Percentiles rank a stretch among this genome's conserved stretches.
These are phyloP conservation scores for Athene noctua DNA, from an alignment of 2,113 vertebrate species.

Conservation along the genomic window DNA sequence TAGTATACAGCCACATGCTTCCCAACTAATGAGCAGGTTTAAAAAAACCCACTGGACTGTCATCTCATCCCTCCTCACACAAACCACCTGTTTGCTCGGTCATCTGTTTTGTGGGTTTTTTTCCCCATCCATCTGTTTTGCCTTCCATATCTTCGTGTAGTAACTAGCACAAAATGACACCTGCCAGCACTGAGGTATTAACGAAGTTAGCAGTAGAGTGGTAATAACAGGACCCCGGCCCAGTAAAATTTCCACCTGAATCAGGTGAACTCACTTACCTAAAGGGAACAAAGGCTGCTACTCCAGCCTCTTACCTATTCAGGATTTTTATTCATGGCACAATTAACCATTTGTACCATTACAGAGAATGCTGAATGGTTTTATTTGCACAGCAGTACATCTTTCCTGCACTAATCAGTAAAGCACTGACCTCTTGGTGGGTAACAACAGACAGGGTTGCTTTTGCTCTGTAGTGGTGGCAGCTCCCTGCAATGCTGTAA, in stretches of 20 bases:
- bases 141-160: neutral
- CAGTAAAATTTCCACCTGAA: neutral
- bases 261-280: neutral
- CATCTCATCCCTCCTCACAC: neutral
- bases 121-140: neutral
- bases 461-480: neutral
- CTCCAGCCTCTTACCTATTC: neutral
- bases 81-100: neutral
- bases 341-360: neutral
- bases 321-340: neutral
- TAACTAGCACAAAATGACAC: neutral
- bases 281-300: neutral
- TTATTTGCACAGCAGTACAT: neutral
- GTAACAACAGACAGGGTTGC: neutral
- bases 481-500: neutral
- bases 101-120: neutral
- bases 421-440: neutral
- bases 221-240: neutral
- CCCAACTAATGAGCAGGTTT: neutral
- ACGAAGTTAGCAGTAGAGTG: neutral
- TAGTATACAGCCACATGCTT: neutral
- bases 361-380: neutral
- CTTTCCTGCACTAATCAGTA: neutral
- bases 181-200: neutral
- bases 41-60: neutral